Evolutionary conservation across 2,888 invertebrate species (phyloP), one percentile per base, ranked within the genome.

Genomic region (Luperina testacea): DNA sequence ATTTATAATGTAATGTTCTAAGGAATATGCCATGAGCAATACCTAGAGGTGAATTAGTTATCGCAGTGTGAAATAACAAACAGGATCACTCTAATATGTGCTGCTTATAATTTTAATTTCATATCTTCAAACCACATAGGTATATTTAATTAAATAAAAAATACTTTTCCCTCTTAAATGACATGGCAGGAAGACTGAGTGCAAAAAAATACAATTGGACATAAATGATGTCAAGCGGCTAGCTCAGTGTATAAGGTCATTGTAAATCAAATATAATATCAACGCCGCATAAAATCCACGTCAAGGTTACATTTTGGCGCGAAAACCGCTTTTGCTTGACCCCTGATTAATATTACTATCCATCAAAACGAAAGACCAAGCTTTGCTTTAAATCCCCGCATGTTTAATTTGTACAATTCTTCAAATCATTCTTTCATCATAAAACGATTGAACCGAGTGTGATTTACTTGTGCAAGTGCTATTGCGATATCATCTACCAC

Each of bases 391-490:
- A 79, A 73, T 70, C 57, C 61, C 15, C 63, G 20, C 38, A 75
- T 63, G 69, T 75, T 75, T 79, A 79, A 82, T 83, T 83, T 79
- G 79, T 65, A 83, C 53, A 79, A 61, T 71, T 81, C 81, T 81
- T 84, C 65, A 83, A 83, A 77, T 74, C 38, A 81, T 74, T 76
- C 11, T 83, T 84, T 84, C 83, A 68, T 84, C 81, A 84, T 57
- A 70, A 72, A 77, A 81, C 64, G 81, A 65, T 75, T 75, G 75
- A 81, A 68, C 72, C 32, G 64, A 81, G 72, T 84, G 71, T 84
- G 71, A 84, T 81, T 84, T 80, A 84, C 76, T 81, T 83, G 70
- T 84, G 81, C 84, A 83, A 83, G 70, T 83, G 24, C 38, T 69
- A 70, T 79, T 84, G 69, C 75, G 65, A 69, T 65, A 64, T 48